Evolutionary conservation across 2,113 vertebrate species (phyloP), one percentile per base, ranked within the genome.

Genomic region (Ammodytes marinus): DNA sequence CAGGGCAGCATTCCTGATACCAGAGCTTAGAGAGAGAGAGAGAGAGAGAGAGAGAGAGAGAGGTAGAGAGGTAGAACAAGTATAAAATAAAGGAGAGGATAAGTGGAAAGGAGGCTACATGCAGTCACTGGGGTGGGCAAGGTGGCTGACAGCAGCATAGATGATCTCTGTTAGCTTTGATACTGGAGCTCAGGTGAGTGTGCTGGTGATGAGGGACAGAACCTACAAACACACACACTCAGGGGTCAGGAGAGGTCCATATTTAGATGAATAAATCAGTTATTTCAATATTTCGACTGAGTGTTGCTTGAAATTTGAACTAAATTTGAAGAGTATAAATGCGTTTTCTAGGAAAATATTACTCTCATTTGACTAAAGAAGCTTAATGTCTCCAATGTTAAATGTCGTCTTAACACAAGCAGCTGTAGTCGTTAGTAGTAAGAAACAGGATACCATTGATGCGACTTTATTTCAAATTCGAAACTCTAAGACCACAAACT

Each of bases 131-230:
- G 4, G 55, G 57, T 53, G 71, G 53, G 50, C 14, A 80, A 59
- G 63, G 43, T 8, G n/a, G 57, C 58, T 69, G 72, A 80, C 64
- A 70, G 74, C 53, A 75, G 13, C 13, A 4, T 63, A 72, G 57
- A 83, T 87, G 67, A 77, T 69, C 52, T 74, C 39, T 69, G 8
- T 77, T 73, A 72, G 45, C 66, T 78, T 74, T 82, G 17, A 84
- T 47, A 69, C 40, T 42, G 13, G 57, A 49, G 57, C 37, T 61
- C 70, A 75, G 74, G 57, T 83, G 71, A 84, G 43, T 59, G 54
- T 54, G 17, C 64, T 58, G 43, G 60, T 73, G 55, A 79, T 60
- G 57, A 71, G 53, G 58, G 5, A 43, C 58, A 74, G 39, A 71
- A 54, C 63, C 35, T 50, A 46, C 5, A 63, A 12, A 60, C 42